phyloP scores from a whole-genome alignment of 2,797 vertebrate species.

The Ceryle rudis region DNA sequence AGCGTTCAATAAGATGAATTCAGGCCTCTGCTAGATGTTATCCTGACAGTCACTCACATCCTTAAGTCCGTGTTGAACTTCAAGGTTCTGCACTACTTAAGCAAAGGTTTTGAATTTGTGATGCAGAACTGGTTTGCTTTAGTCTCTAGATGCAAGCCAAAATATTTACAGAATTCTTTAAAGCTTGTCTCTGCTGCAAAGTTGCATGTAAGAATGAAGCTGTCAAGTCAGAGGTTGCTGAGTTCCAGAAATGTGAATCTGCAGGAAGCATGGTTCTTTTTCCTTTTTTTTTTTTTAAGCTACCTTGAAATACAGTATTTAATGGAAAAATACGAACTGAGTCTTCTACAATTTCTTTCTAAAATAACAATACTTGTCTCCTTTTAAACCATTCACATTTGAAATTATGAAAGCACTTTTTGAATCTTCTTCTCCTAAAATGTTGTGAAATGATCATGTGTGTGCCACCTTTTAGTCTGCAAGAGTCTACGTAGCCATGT shows the following conservation, averaged over 20 bases:
- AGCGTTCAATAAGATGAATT: neutral
- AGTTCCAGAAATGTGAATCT: neutral
- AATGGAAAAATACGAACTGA: neutral
- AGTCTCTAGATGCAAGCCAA: neutral
- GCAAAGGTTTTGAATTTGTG: neutral
- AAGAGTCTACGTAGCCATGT: neutral
- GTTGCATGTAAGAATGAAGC: neutral
- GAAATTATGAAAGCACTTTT: neutral
- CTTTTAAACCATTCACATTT: neutral
- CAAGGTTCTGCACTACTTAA: neutral
- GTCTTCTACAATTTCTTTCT: neutral
- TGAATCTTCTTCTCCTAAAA: neutral
- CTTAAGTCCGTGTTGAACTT: neutral
- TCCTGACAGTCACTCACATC: neutral
- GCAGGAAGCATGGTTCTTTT: neutral
- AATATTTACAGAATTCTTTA: neutral
- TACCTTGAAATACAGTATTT: neutral
- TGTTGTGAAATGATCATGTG: neutral
- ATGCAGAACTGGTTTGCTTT: neutral
- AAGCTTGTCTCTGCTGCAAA: neutral
- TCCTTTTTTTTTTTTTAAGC: neutral
- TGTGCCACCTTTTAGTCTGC: neutral
- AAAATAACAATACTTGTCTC: neutral
- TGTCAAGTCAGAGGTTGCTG: neutral
- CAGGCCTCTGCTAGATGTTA: neutral